Base-by-base conservation (phyloP, 2,888 invertebrate species). In the Dryadula phaetusa region DNA sequence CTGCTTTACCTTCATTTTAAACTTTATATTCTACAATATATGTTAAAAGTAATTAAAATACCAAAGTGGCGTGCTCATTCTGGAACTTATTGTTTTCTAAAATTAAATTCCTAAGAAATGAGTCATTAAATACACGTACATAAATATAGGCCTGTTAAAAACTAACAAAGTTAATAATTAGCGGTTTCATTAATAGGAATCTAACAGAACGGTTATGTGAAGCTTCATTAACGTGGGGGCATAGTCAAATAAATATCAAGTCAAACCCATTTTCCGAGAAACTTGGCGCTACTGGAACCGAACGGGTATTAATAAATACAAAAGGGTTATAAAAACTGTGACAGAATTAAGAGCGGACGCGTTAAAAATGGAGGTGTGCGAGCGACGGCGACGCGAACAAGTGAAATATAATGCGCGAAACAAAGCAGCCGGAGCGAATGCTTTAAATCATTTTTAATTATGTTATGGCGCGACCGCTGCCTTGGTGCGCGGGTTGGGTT, bases 381-480 rank as follows among this genome's bases (percentile, higher is more conserved):
- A 83, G 83, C 80, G 81, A 84, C 81, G 82, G 87, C 86, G 84
- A 87, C 88, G 90, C 85, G 88, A 90, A 92, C 92, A 92, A 89
- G 91, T 91, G 92, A 92, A 92, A 92, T 88, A 92, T 90, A 90
- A 92, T 87, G 92, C 92, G 92, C 90, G 92, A 92, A 92, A 92
- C 91, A 92, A 92, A 92, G 92, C 92, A 92, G 92, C 90, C 92
- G 92, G 87, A 88, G 91, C 92, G 91, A 91, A 92, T 90, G 91
- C 90, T 85, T 90, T 92, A 92, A 92, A 92, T 92, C 92, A 92
- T 92, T 92, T 92, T 92, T 92, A 92, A 92, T 92, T 92, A 92
- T 92, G 92, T 92, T 92, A 92, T 92, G 92, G 92, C 90, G 90
- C 83, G 83, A 79, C 78, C 76, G 79, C 78, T 76, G 79, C 76